Percentiles rank a stretch among this genome's conserved stretches.
These are phyloP conservation scores for Stenoptilia bipunctidactyla DNA, from an alignment of 2,888 invertebrate species.

Conservation along the genomic window DNA sequence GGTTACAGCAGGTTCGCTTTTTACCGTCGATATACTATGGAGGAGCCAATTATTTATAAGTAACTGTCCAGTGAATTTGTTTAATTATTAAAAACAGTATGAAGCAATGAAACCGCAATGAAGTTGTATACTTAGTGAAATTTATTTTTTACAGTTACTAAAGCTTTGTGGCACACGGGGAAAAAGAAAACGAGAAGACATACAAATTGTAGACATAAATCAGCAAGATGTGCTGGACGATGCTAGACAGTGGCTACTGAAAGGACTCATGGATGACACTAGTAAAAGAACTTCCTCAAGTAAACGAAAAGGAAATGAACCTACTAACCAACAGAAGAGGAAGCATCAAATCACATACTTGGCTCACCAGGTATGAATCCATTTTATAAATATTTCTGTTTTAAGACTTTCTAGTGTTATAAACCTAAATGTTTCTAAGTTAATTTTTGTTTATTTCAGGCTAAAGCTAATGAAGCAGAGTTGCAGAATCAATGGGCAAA, in stretches of 20 bases:
- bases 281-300: conserved; percentile 57
- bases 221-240: conserved; percentile 85
- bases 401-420: no score
- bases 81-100: no score
- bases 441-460: conserved; percentile 73
- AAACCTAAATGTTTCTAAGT: background rate
- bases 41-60: no score
- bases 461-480: conserved; percentile 94
- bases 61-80: background rate
- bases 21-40: no score
- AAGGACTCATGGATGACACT: conserved; percentile 81
- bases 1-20: no score
- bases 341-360: conserved; percentile 98
- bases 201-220: conserved; percentile 86
- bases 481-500: conserved; percentile 95
- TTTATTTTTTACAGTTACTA: conserved; percentile 59
- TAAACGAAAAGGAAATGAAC: conserved; percentile 70
- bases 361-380: conserved; percentile 83
- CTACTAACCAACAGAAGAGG: conserved; percentile 79
- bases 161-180: conserved; percentile 78
- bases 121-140: no score
- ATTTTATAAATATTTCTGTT: no score
- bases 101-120: no score
- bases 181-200: conserved; percentile 74
- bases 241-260: conserved; percentile 85